Conservation (phyloP, 2,888 invertebrate genomes). For the Heliconius charithonia region DNA sequence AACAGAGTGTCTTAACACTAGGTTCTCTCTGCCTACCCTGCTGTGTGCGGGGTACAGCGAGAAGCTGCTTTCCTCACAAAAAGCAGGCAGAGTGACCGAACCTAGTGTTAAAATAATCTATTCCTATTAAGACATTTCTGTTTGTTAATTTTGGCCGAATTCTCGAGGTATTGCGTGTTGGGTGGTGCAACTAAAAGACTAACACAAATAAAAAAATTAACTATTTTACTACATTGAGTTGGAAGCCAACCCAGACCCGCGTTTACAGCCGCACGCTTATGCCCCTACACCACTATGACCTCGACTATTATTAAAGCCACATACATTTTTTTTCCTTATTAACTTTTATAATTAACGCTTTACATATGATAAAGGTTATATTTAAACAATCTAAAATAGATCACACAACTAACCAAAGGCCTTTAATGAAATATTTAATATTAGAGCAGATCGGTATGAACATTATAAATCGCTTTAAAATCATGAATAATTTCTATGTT, state of each 20-base stretch:
- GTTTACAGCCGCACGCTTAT: neutral
- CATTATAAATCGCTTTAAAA: conserved; percentile 28
- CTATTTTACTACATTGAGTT: too few species aligned
- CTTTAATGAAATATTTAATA: conserved; percentile 24
- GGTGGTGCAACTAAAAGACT: too few species aligned
- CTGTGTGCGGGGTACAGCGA: too few species aligned
- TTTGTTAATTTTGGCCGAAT: too few species aligned
- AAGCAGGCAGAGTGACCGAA: too few species aligned
- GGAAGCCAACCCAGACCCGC: neutral
- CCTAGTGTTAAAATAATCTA: too few species aligned
- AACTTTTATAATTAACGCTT: neutral
- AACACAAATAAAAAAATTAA: too few species aligned
- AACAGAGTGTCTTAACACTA: too few species aligned
- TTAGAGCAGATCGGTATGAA: conserved; percentile 29
- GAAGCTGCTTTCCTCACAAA: too few species aligned
- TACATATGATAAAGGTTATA: neutral
- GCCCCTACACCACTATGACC: neutral
- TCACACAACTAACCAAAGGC: conserved; percentile 19
- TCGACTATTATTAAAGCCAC: neutral
- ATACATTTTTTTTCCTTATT: neutral
- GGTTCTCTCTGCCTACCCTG: too few species aligned
- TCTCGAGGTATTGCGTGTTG: neutral
- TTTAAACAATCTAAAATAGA: conserved; percentile 18
- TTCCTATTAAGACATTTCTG: too few species aligned
- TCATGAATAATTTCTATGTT: conserved; percentile 36